Conservation (phyloP, 2,113 vertebrate genomes). For the Oncorhynchus gorbuscha region DNA sequence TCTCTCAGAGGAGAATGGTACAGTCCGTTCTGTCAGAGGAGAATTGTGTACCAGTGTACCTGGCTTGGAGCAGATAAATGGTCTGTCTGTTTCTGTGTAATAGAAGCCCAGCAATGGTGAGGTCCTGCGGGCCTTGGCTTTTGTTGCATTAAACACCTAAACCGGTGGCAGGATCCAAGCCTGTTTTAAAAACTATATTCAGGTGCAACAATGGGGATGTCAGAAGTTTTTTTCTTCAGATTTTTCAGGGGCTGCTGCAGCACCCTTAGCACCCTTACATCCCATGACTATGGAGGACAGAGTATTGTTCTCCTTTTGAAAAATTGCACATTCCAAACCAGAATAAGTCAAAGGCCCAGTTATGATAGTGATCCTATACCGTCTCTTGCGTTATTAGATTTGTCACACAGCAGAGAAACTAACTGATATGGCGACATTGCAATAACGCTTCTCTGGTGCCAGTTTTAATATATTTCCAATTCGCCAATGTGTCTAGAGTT, state of each 20-base stretch:
- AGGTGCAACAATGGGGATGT: not conserved
- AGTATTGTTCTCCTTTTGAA: not conserved
- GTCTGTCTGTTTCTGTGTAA: slow-evolving; percentile 27
- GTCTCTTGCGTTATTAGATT: not conserved
- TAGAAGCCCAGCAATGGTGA: not conserved
- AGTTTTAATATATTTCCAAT: slow-evolving; percentile 37
- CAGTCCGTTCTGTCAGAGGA: no score
- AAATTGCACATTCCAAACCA: not conserved
- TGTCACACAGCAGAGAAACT: not conserved
- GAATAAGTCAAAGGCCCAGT: not conserved
- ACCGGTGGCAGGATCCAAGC: slow-evolving; percentile 10
- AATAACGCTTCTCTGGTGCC: slow-evolving; percentile 17
- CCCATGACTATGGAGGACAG: not conserved
- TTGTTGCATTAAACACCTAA: slow-evolving; percentile 26
- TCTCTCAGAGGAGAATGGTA: no score
- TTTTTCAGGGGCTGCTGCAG: no score
- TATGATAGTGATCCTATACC: not conserved
- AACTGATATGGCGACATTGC: not conserved
- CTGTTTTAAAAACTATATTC: slow-evolving; percentile 7
- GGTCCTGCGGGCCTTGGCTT: slow-evolving; percentile 18
- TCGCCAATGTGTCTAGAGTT: slow-evolving; percentile 25
- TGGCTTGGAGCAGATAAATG: slow-evolving; percentile 29
- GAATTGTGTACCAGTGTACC: slow-evolving; percentile 14
- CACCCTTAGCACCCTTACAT: no score
- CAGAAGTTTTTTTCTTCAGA: not conserved